Conservation (phyloP, 2,113 vertebrate species). For the Centropus unirufus region DNA sequence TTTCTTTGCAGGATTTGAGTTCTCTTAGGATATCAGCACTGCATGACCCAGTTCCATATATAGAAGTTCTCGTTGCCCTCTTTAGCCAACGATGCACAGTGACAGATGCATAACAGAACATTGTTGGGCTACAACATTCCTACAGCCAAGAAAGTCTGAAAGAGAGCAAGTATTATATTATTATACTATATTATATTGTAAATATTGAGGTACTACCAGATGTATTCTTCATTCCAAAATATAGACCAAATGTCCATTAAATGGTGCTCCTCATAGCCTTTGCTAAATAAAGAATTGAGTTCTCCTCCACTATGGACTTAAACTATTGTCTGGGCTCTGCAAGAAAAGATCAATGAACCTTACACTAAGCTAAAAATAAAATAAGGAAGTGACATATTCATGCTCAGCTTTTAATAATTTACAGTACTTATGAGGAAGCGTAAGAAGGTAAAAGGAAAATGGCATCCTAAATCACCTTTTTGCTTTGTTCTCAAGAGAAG, state of each 20-base stretch:
- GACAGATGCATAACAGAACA: not conserved
- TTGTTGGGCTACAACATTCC: not conserved
- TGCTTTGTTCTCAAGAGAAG: not conserved
- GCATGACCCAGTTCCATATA: not conserved
- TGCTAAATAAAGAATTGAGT: not conserved
- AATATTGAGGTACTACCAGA: not conserved
- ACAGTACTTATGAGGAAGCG: not conserved
- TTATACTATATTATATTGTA: no score
- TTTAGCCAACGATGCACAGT: not conserved
- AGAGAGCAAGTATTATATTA: not conserved
- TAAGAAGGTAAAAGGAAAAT: not conserved
- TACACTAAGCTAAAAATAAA: not conserved
- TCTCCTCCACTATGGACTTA: not conserved
- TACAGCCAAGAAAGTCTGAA: not conserved
- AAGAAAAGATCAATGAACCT: not conserved
- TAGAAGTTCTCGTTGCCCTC: not conserved
- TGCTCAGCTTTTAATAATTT: not conserved
- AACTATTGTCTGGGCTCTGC: not conserved
- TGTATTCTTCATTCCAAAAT: not conserved
- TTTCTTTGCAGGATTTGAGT: not conserved
- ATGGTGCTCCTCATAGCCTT: not conserved
- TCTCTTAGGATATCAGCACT: not conserved
- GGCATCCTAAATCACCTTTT: not conserved
- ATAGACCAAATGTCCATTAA: not conserved
- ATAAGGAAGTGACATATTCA: not conserved